Evolutionary conservation across 1,140 invertebrate genomes (phyloP), one percentile per base, ranked within the genome.

Genomic region (Zaprionus tsacasi): DNA sequence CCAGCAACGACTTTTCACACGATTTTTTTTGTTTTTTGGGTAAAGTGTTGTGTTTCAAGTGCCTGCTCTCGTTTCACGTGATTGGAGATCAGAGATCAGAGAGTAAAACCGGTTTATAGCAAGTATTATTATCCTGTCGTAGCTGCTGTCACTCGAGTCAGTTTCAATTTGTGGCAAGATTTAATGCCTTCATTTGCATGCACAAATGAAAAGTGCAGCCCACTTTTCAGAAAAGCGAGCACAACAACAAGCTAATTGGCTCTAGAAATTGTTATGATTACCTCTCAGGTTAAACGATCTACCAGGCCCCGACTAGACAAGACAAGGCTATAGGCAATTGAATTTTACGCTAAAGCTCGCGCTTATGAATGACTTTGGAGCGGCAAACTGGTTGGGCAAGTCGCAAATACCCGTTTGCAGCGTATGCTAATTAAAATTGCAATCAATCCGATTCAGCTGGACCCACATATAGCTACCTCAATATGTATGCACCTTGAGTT

Each of bases 181-280:
- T 81, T 89, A 90, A 85, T 85, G 85, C 78, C 81, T 89, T 89
- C 75, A 89, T 89, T 89, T 89, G 85, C 85, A 89, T 89, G 89
- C 75, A 69, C 79, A 89, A 89, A 89, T 89, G 78, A 89, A 82
- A 81, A 77, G 70, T 78, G 27, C 85, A 77, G 55, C 75, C 85
- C 85, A 81, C 78, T 81, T 71, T 87, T 15, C 54, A 30, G 64
- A 12, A 66, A 25, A 54, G 38, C 21, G 38, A 30, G 56, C 59
- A 43, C 21, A 64, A 40, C 21, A 64, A 40, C 57, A 70, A 80
- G 76, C 85, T 85, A 89, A 89, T 89, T 89, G 85, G 78, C 81
- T 89, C 85, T 76, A 76, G 78, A 89, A 89, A 89, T 89, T 89
- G 85, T 89, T 89, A 86, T 89, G 85, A 89, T 89, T 88, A 89